A percentile compares a stretch with the other conserved stretches of the same genome.
phyloP scores from a whole-genome alignment of 2,888 invertebrate genomes.

The Phyto melanocephala region DNA sequence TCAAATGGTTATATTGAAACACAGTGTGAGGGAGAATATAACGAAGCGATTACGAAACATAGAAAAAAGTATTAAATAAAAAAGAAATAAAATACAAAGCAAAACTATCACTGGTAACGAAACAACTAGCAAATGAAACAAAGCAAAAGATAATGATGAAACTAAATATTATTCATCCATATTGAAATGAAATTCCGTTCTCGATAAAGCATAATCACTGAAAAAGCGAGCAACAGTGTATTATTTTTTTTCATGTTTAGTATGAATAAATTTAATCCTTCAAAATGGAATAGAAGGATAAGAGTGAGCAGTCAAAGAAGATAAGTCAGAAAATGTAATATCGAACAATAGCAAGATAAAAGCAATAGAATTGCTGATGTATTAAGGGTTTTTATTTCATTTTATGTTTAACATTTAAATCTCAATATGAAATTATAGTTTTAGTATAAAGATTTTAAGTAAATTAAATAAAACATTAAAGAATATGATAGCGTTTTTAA shows the following conservation, averaged over 20 bases:
- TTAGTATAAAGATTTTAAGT: background rate
- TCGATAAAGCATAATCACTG: slow-evolving; percentile 40
- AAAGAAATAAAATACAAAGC: background rate
- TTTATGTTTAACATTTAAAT: background rate
- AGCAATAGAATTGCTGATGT: background rate
- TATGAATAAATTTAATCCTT: slow-evolving; percentile 29
- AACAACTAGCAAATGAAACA: slow-evolving; percentile 47
- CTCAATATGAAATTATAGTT: background rate
- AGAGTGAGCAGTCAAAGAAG: background rate
- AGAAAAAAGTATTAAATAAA: background rate
- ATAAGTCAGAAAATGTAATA: background rate
- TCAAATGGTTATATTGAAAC: slow-evolving; percentile 7
- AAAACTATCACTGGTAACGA: slow-evolving; percentile 17
- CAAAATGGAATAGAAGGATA: background rate
- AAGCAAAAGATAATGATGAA: slow-evolving; percentile 49
- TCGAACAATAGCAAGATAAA: background rate
- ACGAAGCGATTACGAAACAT: slow-evolving; percentile 21
- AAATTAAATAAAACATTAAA: background rate
- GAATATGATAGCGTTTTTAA: background rate
- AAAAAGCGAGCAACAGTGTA: slow-evolving; percentile 34
- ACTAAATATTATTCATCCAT: slow-evolving; percentile 45
- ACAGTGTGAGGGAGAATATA: background rate
- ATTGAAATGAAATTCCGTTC: slow-evolving; percentile 45
- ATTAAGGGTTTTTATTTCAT: background rate
- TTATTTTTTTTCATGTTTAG: slow-evolving; percentile 20